phyloP scores from a whole-genome alignment of 2,113 vertebrate genomes.

The Archilochus colubris region DNA sequence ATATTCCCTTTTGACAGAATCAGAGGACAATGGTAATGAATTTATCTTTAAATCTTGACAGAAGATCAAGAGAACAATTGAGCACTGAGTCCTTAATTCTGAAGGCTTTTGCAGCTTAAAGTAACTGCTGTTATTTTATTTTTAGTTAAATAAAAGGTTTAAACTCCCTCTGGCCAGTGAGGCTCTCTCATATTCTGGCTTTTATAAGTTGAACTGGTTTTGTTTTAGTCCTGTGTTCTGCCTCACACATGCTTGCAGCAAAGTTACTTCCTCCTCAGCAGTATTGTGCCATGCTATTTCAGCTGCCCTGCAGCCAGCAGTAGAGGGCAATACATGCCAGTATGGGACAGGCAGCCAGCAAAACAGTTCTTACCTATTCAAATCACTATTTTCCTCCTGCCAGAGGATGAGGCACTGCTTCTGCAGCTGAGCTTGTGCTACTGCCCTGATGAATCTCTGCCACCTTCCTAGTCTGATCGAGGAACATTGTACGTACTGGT shows the following conservation, averaged over 20 bases:
- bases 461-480: neutral
- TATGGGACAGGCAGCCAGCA: neutral
- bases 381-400: neutral
- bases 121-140: neutral
- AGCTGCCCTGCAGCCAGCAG: neutral
- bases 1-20: neutral
- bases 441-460: neutral
- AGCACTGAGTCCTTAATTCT: neutral
- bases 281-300: neutral
- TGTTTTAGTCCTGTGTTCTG: neutral
- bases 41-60: neutral
- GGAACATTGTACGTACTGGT: neutral
- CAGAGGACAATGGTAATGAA: neutral
- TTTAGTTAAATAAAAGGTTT: neutral
- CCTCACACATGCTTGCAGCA: neutral
- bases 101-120: neutral
- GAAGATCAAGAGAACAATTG: neutral
- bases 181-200: neutral
- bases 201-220: neutral
- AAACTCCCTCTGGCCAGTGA: neutral
- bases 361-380: neutral
- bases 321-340: neutral
- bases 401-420: neutral
- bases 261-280: neutral
- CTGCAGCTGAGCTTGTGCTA: neutral